phyloP scores from a whole-genome alignment of 2,888 invertebrate genomes.

The Oeneis ivallda region DNA sequence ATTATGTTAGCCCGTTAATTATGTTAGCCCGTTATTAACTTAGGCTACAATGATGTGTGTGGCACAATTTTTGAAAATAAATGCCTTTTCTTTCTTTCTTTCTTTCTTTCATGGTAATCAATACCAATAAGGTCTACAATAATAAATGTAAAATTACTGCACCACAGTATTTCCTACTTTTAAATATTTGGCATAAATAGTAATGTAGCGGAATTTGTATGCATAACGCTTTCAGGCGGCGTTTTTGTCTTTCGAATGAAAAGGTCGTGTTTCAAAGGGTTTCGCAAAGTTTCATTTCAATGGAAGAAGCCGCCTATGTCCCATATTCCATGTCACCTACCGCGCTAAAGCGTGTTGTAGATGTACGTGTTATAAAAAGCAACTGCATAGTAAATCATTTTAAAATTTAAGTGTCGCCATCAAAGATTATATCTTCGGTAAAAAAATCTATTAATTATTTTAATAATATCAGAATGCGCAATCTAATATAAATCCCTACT shows the following conservation, averaged over 20 bases:
- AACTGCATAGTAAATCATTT: neutral
- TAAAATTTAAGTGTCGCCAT: no score
- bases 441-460: no score
- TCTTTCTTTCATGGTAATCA: no score
- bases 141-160: neutral
- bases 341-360: slow-evolving; percentile 8
- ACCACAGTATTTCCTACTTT: neutral
- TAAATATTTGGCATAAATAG: slow-evolving; percentile 17
- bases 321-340: slow-evolving; percentile 32
- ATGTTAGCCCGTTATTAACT: no score
- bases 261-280: slow-evolving; percentile 34
- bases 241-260: slow-evolving; percentile 33
- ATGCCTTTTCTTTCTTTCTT: no score
- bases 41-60: no score
- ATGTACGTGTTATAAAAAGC: neutral
- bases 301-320: slow-evolving; percentile 30
- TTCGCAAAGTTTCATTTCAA: slow-evolving; percentile 32
- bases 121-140: neutral
- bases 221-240: slow-evolving; percentile 22
- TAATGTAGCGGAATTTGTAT: slow-evolving; percentile 24
- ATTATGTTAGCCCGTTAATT: no score
- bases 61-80: no score
- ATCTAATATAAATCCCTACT: no score
- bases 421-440: no score
- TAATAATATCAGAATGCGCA: no score